Evolutionary conservation across 2,113 vertebrate genomes (phyloP).

Genomic region (Girardinichthys multiradiatus): DNA sequence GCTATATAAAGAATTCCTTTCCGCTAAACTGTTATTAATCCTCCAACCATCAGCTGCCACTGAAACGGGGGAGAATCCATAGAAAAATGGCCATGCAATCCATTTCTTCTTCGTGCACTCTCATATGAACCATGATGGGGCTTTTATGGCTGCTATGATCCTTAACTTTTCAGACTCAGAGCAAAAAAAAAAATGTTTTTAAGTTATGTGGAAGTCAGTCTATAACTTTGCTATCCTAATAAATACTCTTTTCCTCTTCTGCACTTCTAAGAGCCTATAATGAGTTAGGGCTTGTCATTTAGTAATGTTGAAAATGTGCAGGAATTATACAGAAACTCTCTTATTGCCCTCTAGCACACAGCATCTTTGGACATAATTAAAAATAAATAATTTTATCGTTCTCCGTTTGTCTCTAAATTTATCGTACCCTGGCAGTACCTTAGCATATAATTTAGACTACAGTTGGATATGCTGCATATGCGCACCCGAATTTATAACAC

Average conservation of each 20-base stretch:
- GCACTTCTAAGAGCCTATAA: conserved; percentile 62
- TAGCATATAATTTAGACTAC: no score
- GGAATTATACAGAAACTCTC: conserved; percentile 32
- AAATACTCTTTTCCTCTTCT: conserved; percentile 31
- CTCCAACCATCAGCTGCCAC: conserved; percentile 31
- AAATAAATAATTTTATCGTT: conserved; percentile 22
- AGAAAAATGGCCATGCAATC: conserved; percentile 53
- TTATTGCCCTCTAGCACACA: conserved; percentile 24
- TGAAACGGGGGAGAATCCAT: conserved; percentile 29
- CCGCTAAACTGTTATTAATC: conserved; percentile 48
- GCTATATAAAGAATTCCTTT: conserved; percentile 34
- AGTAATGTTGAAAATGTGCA: conserved; percentile 37
- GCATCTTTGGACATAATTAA: conserved; percentile 29
- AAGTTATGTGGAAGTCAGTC: conserved; percentile 29
- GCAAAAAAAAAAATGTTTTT: conserved; percentile 38
- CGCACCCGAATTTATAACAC: no score
- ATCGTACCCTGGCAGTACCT: background rate
- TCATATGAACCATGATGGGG: conserved; percentile 24
- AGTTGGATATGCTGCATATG: no score
- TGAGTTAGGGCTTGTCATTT: conserved; percentile 64
- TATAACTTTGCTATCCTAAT: conserved; percentile 22
- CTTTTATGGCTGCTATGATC: conserved; percentile 8
- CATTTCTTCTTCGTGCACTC: conserved; percentile 7
- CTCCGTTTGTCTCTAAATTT: conserved; percentile 13
- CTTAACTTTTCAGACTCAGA: conserved; percentile 17